Conservation (phyloP, 2,888 invertebrate species). For the Habroteleia sp. region DNA sequence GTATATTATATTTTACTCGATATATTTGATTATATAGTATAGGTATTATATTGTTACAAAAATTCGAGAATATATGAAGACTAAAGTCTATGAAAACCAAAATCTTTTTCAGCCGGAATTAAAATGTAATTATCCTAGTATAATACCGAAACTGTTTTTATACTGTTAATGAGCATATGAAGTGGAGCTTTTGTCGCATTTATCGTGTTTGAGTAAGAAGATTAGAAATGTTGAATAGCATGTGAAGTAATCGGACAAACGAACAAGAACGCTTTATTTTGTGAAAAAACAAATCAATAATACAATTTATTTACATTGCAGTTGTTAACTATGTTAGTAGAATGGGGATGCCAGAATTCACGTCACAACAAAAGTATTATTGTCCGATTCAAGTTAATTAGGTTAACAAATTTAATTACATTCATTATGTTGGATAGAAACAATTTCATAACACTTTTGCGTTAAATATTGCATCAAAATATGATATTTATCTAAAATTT, state of each 20-base stretch:
- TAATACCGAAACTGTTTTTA: slow-evolving; percentile 36
- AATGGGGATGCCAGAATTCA: background rate
- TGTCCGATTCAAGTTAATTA: background rate
- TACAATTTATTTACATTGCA: slow-evolving; percentile 16
- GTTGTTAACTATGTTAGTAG: background rate
- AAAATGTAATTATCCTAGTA: slow-evolving; percentile 34
- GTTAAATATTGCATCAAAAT: no score
- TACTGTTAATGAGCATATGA: slow-evolving; percentile 27
- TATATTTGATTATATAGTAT: no score
- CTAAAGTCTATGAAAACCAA: no score
- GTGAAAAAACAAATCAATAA: slow-evolving; percentile 3
- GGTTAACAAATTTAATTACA: no score
- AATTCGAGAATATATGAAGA: no score
- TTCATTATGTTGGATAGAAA: no score
- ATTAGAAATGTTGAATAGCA: slow-evolving; percentile 34
- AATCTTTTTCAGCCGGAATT: slow-evolving; percentile 9
- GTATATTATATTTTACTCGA: no score
- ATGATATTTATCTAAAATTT: no score
- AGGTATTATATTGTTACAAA: no score
- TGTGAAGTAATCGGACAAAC: slow-evolving; percentile 20
- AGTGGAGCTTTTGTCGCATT: slow-evolving; percentile 24
- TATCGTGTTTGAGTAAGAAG: slow-evolving; percentile 45
- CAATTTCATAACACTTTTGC: no score
- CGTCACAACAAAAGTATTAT: slow-evolving; percentile 3
- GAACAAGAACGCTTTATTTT: slow-evolving; percentile 31